phyloP scores from a whole-genome alignment of 2,797 vertebrate species.

The Atherinosoma microstoma region DNA sequence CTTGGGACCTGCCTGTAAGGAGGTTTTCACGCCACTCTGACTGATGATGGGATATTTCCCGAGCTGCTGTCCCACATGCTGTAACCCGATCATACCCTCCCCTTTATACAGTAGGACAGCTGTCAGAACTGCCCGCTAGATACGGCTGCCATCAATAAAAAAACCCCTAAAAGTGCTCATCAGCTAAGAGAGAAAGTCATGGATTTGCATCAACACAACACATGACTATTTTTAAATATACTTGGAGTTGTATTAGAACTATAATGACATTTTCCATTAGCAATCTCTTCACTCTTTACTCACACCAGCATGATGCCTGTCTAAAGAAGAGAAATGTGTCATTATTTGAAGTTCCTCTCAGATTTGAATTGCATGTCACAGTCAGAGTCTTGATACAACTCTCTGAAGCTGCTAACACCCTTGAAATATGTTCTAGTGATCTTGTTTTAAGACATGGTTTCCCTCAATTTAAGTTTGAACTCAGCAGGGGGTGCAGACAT shows the following conservation, averaged over 20 bases:
- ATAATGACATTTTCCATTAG: constrained; percentile 56
- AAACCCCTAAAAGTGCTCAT: constrained; percentile 29
- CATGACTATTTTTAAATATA: constrained; percentile 50
- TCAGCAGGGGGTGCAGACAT: constrained; percentile 36
- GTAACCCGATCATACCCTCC: constrained; percentile 73
- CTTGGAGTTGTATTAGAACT: constrained; percentile 48
- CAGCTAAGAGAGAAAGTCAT: constrained; percentile 17
- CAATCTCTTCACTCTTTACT: constrained; percentile 39
- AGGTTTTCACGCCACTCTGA: constrained; percentile 83
- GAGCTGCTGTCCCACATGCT: constrained; percentile 73
- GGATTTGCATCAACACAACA: constrained; percentile 44
- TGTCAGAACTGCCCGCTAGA: constrained; percentile 65
- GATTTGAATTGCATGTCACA: constrained; percentile 68
- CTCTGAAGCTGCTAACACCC: constrained; percentile 58
- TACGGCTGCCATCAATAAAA: constrained; percentile 26
- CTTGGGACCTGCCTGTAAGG: constrained; percentile 81
- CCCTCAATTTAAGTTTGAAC: constrained; percentile 53
- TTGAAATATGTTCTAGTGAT: constrained; percentile 65
- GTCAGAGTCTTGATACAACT: constrained; percentile 63
- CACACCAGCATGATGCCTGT: constrained; percentile 55
- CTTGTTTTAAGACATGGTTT: constrained; percentile 58
- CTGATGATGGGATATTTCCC: constrained; percentile 83
- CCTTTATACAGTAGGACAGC: constrained; percentile 63
- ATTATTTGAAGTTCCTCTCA: constrained; percentile 67
- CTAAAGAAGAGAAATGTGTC: constrained; percentile 59